Evolutionary conservation across 2,113 vertebrate species (phyloP), one percentile per base, ranked within the genome.

Genomic region (Muntiacus reevesi): DNA sequence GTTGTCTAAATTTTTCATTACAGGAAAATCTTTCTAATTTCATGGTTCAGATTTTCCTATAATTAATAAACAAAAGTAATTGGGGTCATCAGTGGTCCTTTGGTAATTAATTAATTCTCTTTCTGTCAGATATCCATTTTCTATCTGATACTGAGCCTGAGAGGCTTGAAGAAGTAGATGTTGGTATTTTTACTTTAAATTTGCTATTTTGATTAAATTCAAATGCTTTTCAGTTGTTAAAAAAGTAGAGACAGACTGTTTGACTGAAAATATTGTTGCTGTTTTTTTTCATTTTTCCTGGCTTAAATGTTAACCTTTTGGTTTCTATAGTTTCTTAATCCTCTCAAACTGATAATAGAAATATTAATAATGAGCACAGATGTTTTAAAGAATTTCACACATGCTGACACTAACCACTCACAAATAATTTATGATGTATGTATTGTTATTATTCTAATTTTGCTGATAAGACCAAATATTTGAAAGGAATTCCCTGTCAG

Each of bases 11-110:
- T 45, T 94, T 94, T 85, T 94, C 5, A 71, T 97, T 94, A 83
- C 9, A 64, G 4, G 43, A 40, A 96, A 89, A 90, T 81, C 84
- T 84, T 95, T 95, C 87, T 50, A 94, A 97, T 96, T 95, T 98
- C 83, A 97, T 95, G 87, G 43, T 91, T 96, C 52, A 96, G 45
- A 94, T 28, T 52, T 84, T 83, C 4, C 1, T 89, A 1, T 91
- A 93, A 96, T 97, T 97, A 96, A 97, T 93, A 91, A 92, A 93
- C 54, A 94, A 82, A 97, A 60, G 8, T 93, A 96, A 47, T 84
- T 95, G 64, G 36, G 84, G 87, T 93, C 87, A 95, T 36, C 33
- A 94, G 33, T 12, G 81, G 12, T 83, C 67, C 25, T 94, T 89
- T 98, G 94, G 16, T 71, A 94, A 96, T 96, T 25, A 84, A 71